Base-by-base conservation (phyloP, 2,113 vertebrate genomes). In the Corapipo altera region DNA sequence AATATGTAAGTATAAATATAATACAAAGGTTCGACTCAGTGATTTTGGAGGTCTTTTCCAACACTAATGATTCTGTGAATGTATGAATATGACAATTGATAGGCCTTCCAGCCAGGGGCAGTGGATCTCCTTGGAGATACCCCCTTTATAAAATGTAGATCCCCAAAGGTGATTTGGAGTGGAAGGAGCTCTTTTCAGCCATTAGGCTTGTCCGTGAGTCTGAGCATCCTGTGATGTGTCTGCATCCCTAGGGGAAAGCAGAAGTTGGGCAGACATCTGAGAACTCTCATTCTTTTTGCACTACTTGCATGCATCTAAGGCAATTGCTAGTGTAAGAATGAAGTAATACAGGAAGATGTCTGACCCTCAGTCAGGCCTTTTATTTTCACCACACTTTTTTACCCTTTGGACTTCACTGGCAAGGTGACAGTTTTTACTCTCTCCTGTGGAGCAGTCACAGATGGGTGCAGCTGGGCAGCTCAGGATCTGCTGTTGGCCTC, bases 151-250 rank as follows among this genome's bases (percentile, higher is more conserved):
- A 74, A 77, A 46, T 22, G 15, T 44, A 69, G 44, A n/a, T 78
- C 57, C 17, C 57, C 35, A 74, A 81, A 92, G 15, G 4, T 3
- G 1, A 55, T 67, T 12, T 12, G 9, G 8, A 26, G 7, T 71
- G 21, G 21, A 86, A 96, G 33, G 11, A 48, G 37, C 20, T 37
- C 4, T 65, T 76, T 58, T 41, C 28, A 75, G 27, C 22, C 7
- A 1, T 28, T 12, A 71, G 52, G 14, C 5, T 74, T 64, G 35
- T 71, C 19, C 0, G 0, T 59, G 51, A 35, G 28, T 59, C 41
- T 78, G 37, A 67, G 35, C 17, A 26, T 43, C 44, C 46, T 65
- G 26, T 76, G 77, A 12, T 65, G 15, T 39, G 32, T 59, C 52
- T 87, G 30, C 21, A 21, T 55, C 57, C 15, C 21, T 30, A 26